Evolutionary conservation across 2,113 vertebrate genomes (phyloP), one percentile per base, ranked within the genome.

Genomic region (Chamaetylas fuelleborni): DNA sequence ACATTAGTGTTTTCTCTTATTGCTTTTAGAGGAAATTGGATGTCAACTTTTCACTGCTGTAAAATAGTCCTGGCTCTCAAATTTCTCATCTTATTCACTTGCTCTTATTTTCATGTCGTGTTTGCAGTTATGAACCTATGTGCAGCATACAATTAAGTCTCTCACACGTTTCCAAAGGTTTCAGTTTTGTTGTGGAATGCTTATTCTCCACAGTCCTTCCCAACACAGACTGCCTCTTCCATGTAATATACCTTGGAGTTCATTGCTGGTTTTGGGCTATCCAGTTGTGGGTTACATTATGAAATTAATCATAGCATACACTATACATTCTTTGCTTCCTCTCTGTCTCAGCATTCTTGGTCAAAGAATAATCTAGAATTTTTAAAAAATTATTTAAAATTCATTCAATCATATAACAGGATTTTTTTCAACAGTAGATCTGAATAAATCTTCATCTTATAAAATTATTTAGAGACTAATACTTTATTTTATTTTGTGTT

Each of bases 321-420:
- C 6, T 42, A 1, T 18, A 3, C 3, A 24, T 12, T 81, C 6
- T 61, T 70, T 51, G 5, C 16, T 66, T 82, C 31, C 7, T 73
- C 22, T 14, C 43, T 57, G 5, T 29, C 19, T 82, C 56, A 67
- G 8, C 22, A 53, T 11, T 61, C 15, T 43, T 24, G 2, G 7
- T 28, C 7, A 73, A 65, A 58, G 14, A 50, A 67, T 29, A 22
- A 38, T 12, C 26, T 24, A 56, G 19, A 5, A 18, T 34, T 34
- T 33, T 1, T 9, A 1, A 2, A 15, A 56, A 34, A 0, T 2
- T 34, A n/a, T 54, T 76, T 53, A 40, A 87, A 90, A 64, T 31
- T 67, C 4, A 18, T 25, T 7, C 8, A 45, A 3, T 33, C 5
- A 28, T 50, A 38, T 45, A 0, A 56, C 6, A 38, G 4, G 28